Evolutionary conservation across 1,140 invertebrate species (phyloP).

Genomic region (Caenorhabditis latens): DNA sequence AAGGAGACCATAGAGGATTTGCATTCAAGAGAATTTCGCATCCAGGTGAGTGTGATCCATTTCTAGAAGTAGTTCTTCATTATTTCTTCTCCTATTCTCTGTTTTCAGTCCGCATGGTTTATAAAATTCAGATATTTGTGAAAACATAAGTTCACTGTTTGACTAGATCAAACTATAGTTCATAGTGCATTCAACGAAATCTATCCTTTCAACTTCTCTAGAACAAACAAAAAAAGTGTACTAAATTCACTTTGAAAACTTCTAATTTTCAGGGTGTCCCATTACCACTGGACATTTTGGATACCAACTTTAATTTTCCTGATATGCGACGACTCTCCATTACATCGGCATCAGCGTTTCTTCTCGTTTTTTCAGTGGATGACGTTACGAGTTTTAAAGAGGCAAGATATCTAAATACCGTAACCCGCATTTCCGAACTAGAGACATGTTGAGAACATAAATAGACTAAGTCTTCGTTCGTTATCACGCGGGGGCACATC

Average conservation of each 20-base stretch:
- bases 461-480: conserved; percentile 5
- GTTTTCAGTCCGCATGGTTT: too few species aligned
- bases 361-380: conserved; percentile 89
- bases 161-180: neutral
- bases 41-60: conserved; percentile 78
- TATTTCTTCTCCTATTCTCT: neutral
- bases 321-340: conserved; percentile 88
- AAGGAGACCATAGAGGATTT: conserved; percentile 90
- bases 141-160: neutral
- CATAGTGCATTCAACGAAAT: neutral
- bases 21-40: conserved; percentile 87
- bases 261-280: conserved; percentile 66
- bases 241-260: neutral
- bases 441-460: neutral
- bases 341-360: conserved; percentile 89
- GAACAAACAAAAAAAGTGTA: neutral
- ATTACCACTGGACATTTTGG: conserved; percentile 85
- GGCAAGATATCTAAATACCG: conserved; percentile 66
- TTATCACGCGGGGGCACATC: neutral
- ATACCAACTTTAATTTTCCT: conserved; percentile 90
- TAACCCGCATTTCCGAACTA: conserved; percentile 36
- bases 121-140: too few species aligned
- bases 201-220: neutral
- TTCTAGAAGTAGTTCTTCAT: neutral
- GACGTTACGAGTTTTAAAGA: conserved; percentile 79